Percentiles rank a stretch among this genome's conserved stretches.
These are phyloP conservation scores for Shargacucullia verbasci DNA, from an alignment of 2,888 invertebrate species.

Conservation along the genomic window DNA sequence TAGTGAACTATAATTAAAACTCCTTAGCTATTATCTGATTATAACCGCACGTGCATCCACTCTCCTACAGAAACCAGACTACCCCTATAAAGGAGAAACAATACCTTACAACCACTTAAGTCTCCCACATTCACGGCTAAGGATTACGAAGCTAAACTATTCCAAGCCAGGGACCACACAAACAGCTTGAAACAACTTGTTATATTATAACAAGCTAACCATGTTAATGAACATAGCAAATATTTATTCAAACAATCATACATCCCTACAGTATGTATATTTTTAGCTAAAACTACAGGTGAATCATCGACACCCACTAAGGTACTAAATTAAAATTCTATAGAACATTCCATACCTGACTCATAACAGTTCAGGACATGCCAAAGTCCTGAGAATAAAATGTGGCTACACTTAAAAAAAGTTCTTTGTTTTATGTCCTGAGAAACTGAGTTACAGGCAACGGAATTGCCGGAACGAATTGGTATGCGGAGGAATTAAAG, in stretches of 20 bases:
- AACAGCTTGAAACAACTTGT: constrained; percentile 17
- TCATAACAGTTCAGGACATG: constrained; percentile 50
- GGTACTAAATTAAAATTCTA: constrained; percentile 51
- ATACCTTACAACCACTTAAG: no score
- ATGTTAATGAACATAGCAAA: constrained; percentile 20
- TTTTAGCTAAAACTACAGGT: constrained; percentile 34
- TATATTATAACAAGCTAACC: constrained; percentile 1
- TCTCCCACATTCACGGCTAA: no score
- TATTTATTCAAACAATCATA: constrained; percentile 26
- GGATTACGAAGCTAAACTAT: no score
- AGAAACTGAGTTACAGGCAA: background rate
- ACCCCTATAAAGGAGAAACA: no score
- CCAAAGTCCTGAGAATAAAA: constrained; percentile 43
- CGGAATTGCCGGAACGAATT: background rate
- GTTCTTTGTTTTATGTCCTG: constrained; percentile 5
- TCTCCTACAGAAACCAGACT: no score
- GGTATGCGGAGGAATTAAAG: background rate
- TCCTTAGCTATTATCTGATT: no score
- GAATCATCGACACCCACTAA: constrained; percentile 48
- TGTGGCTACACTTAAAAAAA: constrained; percentile 9
- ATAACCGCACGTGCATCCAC: no score
- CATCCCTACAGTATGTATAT: constrained; percentile 9
- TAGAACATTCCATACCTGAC: constrained; percentile 48
- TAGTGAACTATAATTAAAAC: no score
- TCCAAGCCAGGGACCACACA: constrained; percentile 23